Evolutionary conservation across 2,113 vertebrate genomes (phyloP).

Genomic region (Peromyscus maniculatus): DNA sequence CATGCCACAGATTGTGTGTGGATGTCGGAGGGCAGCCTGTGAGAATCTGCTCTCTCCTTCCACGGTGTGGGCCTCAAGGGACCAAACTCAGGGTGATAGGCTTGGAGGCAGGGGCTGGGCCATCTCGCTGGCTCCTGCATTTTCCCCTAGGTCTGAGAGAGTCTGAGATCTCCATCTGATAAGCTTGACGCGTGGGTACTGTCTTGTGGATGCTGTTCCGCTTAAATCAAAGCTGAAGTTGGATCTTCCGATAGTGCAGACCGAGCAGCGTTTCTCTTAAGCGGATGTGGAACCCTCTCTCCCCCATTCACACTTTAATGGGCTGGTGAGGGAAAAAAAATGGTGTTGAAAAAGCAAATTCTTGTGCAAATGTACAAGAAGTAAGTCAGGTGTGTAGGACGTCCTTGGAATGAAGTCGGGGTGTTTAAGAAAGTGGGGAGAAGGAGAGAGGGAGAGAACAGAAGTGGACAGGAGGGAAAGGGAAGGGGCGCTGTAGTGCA

Average conservation of each 20-base stretch:
- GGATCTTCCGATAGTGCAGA: not conserved
- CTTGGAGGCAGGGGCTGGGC: not conserved
- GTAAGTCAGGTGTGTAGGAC: not conserved
- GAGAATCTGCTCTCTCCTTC: not conserved
- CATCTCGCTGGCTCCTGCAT: not conserved
- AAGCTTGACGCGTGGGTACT: slow-evolving; percentile 1
- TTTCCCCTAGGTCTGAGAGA: not conserved
- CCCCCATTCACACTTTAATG: not conserved
- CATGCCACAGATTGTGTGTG: not conserved
- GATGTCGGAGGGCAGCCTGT: not conserved
- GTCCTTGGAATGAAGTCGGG: not conserved
- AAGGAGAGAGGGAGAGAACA: too few relatives aligned
- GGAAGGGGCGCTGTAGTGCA: too few relatives aligned
- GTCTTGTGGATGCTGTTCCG: not conserved
- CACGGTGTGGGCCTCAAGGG: not conserved
- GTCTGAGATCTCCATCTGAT: slow-evolving; percentile 23
- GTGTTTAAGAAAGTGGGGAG: not conserved
- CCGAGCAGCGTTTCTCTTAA: not conserved
- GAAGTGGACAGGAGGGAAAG: too few relatives aligned
- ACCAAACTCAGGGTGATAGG: too few relatives aligned
- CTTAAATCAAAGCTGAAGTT: slow-evolving; percentile 58
- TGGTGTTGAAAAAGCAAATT: slow-evolving; percentile 7
- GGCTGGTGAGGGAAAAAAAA: not conserved
- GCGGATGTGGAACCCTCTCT: not conserved
- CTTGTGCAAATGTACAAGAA: slow-evolving; percentile 16